Evolutionary conservation across 2,888 invertebrate species (phyloP), one percentile per base, ranked within the genome.

Genomic region (Heliconius sara): DNA sequence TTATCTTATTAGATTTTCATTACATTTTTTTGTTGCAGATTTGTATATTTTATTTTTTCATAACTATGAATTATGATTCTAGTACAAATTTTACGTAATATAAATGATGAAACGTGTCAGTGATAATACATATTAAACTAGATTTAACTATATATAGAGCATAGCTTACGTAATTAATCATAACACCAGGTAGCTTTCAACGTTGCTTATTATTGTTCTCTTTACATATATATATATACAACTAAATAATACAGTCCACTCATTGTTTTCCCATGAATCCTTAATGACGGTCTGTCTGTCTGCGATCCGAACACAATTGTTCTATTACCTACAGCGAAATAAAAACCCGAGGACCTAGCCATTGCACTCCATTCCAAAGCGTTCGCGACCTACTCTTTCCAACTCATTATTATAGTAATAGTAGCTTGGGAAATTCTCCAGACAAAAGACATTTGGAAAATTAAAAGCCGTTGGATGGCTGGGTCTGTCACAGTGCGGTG

Each of bases 391-490:
- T 85, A 86, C 84, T 88, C 84, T 83, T 83, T 81, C 52, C 86
- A 85, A 87, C 88, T 90, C 89, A 90, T 92, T 92, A 91, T 91
- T 86, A 86, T 89, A 86, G 86, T 85, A 87, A 87, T 85, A 85
- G 84, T 83, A 85, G 87, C 86, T 85, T 83, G 82, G 83, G 85
- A 86, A 84, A 85, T 82, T 83, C 81, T 80, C 81, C 81, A 85
- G 85, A 88, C 87, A 89, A 90, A 89, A 87, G 85, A 87, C 87
- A 89, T 89, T 89, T 88, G 80, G 85, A 87, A 88, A 89, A 89
- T 89, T 88, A 90, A 89, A 84, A 84, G 80, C 81, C 72, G 83
- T 72, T 79, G 75, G 82, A 78, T 81, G 67, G 57, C 60, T 65
- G 65, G 63, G 75, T 63, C 52, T 73, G 79, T 52, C 80, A 83